A percentile compares a stretch with the other conserved stretches of the same genome.
Conservation (phyloP, 2,113 vertebrate genomes). For the Brachypodius melanocephalos region DNA sequence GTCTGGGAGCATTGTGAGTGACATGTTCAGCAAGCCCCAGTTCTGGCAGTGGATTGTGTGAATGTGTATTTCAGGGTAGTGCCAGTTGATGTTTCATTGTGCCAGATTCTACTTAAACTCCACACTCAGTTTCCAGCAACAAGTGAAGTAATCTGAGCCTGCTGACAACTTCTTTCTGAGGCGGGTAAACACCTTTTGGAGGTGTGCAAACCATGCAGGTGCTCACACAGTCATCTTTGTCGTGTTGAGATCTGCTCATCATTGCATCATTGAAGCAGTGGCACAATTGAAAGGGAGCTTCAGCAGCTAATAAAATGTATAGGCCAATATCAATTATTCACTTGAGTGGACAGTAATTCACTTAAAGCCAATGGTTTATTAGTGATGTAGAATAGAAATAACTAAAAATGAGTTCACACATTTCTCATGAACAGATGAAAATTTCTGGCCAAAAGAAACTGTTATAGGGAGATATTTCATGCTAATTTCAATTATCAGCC, state of each 20-base stretch:
- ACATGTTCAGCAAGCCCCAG: slow-evolving; percentile 15
- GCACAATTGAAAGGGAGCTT: neutral
- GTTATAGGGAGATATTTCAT: neutral
- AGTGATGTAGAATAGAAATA: neutral
- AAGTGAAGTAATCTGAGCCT: neutral
- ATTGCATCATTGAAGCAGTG: neutral
- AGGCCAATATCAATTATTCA: neutral
- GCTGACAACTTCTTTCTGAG: neutral
- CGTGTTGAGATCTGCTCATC: neutral
- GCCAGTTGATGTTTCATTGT: slow-evolving; percentile 35
- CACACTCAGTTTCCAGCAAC: neutral
- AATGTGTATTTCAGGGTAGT: slow-evolving; percentile 36
- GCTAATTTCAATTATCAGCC: neutral
- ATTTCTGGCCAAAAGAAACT: neutral
- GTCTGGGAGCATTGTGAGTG: slow-evolving; percentile 41
- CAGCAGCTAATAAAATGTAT: neutral
- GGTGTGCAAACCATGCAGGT: neutral
- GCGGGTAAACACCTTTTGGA: neutral
- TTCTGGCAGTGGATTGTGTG: slow-evolving; percentile 22
- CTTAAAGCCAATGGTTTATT: neutral
- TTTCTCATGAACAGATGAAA: neutral
- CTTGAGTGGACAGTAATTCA: neutral
- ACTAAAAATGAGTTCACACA: neutral
- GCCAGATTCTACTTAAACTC: slow-evolving; percentile 13
- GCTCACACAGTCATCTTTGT: neutral